A percentile compares a stretch with the other conserved stretches of the same genome.
These are phyloP conservation scores for Pseudachorutes palmiensis DNA, from an alignment of 1,140 invertebrate genomes.

Conservation along the genomic window DNA sequence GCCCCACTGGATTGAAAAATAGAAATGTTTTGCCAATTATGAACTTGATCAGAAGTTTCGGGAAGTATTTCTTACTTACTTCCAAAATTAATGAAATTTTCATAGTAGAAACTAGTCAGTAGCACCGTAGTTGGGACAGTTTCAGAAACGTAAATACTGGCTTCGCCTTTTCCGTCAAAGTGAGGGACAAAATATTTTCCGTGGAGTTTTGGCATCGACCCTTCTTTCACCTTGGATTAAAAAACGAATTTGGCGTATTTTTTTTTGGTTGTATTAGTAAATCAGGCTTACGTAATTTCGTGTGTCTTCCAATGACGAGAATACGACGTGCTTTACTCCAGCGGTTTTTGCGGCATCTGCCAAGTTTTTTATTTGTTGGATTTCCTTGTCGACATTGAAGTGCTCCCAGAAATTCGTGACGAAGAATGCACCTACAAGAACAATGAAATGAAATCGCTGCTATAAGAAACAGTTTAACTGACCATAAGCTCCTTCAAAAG, in stretches of 20 bases:
- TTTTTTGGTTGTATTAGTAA: too few species aligned
- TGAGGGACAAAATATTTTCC: neutral
- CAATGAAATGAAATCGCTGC: neutral
- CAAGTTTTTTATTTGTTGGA: neutral
- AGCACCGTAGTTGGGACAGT: neutral
- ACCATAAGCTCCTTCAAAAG: neutral
- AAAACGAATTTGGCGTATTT: too few species aligned
- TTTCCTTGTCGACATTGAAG: neutral
- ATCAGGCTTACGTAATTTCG: neutral
- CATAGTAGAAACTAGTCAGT: neutral
- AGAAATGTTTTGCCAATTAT: neutral
- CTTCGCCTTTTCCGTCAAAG: neutral
- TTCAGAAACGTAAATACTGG: neutral
- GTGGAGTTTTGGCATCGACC: neutral
- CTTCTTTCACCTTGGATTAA: neutral
- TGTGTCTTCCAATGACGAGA: neutral
- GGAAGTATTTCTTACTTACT: neutral
- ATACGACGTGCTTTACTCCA: neutral
- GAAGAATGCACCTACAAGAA: neutral
- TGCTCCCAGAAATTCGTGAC: neutral
- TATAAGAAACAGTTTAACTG: neutral
- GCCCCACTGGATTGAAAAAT: neutral
- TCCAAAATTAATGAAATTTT: neutral
- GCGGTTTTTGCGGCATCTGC: neutral
- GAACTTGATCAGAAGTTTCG: neutral